Conservation (phyloP, 2,888 invertebrate species). For the Nephrocerus scutellatus region DNA sequence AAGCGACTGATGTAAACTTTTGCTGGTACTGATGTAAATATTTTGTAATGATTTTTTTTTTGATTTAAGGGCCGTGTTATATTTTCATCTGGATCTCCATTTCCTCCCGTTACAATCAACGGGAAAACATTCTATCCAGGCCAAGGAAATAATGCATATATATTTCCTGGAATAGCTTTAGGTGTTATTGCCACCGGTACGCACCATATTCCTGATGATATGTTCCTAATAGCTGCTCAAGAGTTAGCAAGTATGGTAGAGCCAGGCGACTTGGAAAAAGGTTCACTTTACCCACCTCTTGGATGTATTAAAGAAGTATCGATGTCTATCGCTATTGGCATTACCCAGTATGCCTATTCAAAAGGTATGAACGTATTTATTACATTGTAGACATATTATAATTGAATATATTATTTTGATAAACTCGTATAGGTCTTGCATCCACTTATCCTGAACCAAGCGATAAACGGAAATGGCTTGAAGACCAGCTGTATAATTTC, state of each 20-base stretch:
- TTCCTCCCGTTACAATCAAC: constrained; percentile 72
- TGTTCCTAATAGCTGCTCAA: constrained; percentile 93
- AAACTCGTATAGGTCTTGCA: constrained; percentile 58
- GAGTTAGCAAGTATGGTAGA: constrained; percentile 76
- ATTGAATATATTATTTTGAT: background rate
- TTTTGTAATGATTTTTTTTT: constrained; percentile 1
- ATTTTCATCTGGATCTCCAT: constrained; percentile 95
- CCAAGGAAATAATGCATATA: constrained; percentile 97
- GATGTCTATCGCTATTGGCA: constrained; percentile 76
- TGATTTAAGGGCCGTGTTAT: constrained; percentile 74
- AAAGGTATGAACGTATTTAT: constrained; percentile 56
- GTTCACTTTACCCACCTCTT: constrained; percentile 90
- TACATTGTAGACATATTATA: background rate
- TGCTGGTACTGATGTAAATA: no score
- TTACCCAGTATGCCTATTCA: constrained; percentile 83
- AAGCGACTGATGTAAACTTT: constrained; percentile 75
- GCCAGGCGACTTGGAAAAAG: constrained; percentile 70
- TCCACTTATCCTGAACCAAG: constrained; percentile 81
- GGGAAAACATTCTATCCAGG: constrained; percentile 83
- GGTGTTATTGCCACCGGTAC: constrained; percentile 89
- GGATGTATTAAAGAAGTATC: constrained; percentile 79
- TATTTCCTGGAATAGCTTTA: constrained; percentile 92
- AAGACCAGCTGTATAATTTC: constrained; percentile 68
- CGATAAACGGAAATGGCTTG: constrained; percentile 64
- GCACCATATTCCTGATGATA: constrained; percentile 85